A percentile compares a stretch with the other conserved stretches of the same genome.
phyloP scores from a whole-genome alignment of 2,113 vertebrate genomes.

The Macheiramphus alcinus region DNA sequence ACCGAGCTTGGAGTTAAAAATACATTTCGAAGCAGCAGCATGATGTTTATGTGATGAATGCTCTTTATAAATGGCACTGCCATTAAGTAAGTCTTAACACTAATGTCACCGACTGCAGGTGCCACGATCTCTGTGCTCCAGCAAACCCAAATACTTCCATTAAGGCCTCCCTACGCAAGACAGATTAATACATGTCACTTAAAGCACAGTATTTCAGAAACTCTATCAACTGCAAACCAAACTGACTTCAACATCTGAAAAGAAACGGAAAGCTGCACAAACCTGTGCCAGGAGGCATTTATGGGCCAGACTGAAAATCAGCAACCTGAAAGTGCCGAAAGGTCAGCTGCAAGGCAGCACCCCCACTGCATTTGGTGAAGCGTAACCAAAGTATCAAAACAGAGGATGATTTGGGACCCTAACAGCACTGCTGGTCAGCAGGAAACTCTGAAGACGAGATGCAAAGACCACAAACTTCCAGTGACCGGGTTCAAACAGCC shows the following conservation, averaged over 20 bases:
- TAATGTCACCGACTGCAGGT: neutral
- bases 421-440: neutral
- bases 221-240: neutral
- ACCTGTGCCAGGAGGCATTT: no score
- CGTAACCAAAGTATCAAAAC: accelerated
- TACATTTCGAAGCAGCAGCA: neutral
- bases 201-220: neutral
- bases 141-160: neutral
- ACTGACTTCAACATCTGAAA: neutral
- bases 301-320: neutral
- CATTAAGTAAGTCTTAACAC: neutral
- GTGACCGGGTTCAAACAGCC: neutral
- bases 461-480: neutral
- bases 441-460: accelerated
- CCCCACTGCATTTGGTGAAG: neutral
- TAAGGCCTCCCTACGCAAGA: neutral
- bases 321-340: accelerated
- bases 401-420: neutral
- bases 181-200: accelerated
- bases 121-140: neutral
- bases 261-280: neutral
- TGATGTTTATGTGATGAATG: neutral
- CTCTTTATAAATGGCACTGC: neutral
- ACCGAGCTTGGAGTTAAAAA: neutral
- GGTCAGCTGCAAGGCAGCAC: neutral